Evolutionary conservation across 2,797 vertebrate genomes (phyloP), one percentile per base, ranked within the genome.

Genomic region (Manis javanica): DNA sequence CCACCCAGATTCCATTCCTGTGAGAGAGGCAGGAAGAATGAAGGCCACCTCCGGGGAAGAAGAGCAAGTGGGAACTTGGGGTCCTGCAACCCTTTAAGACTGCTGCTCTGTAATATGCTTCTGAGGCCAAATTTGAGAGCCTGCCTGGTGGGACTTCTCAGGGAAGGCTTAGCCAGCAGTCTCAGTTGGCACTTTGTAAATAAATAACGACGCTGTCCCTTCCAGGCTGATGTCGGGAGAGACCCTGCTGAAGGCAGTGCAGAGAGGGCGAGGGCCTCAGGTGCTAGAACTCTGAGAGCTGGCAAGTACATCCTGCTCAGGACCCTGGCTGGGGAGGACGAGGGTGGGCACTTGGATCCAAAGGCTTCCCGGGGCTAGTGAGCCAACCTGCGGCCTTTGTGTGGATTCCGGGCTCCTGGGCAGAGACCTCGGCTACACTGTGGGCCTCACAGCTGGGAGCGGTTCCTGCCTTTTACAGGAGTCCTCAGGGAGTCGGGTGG

Each of bases 221-320:
- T 77, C 61, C 37, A 34, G 81, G 87, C n/a, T 23, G 49, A 63
- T 14, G 0, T 1, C 14, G 57, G 64, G 16, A 94, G 49, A 21
- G 55, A 31, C 39, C 29, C 42, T 82, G 74, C n/a, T 0, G 7
- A 37, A 92, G 66, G 37, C 34, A 6, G 37, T 21, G 61, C 24
- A n/a, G 42, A 0, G 34, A 57, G 21, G 53, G 37, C 19, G 0
- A 1, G 0, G 49, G 49, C 24, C 57, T 59, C 0, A 0, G 26
- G 7, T 5, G 21, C 29, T 31, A 39, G 82, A 16, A 14, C 51
- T 49, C 74, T 1, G 0, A 5, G 34, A 10, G 69, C 69, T 4
- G 59, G 34, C 63, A 5, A 1, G 59, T 59, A 63, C 49, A 23
- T 26, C 23, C 18, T 4, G 31, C 16, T 3, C 6, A 21, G 84